These are phyloP conservation scores for Euproctis similis DNA, from an alignment of 2,888 invertebrate genomes.

Conservation along the genomic window DNA sequence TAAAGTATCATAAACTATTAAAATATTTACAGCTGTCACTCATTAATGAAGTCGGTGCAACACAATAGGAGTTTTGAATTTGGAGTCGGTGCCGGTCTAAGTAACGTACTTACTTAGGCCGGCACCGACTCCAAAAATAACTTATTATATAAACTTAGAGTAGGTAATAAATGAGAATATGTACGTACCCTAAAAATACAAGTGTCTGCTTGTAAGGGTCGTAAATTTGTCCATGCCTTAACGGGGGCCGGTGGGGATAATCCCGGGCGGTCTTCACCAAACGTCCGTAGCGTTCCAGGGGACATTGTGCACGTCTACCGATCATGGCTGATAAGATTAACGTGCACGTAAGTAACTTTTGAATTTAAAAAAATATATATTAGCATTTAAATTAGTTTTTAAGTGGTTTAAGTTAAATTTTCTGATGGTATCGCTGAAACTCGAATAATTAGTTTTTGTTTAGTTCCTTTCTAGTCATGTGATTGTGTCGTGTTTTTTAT, in stretches of 20 bases:
- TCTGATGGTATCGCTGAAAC: background rate
- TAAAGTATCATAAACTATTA: too few relatives aligned
- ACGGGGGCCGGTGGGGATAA: conserved; percentile 51
- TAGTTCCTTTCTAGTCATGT: too few relatives aligned
- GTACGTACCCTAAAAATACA: conserved; percentile 58
- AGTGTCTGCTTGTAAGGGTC: conserved; percentile 66
- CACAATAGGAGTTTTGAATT: too few relatives aligned
- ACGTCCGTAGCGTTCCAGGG: conserved; percentile 55
- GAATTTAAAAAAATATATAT: conserved; percentile 1
- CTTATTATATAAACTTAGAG: too few relatives aligned
- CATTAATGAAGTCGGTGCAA: too few relatives aligned
- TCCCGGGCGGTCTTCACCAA: conserved; percentile 51
- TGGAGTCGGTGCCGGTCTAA: too few relatives aligned
- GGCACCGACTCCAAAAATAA: too few relatives aligned
- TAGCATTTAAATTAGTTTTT: background rate
- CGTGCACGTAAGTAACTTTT: background rate
- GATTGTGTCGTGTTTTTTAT: too few relatives aligned
- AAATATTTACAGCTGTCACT: too few relatives aligned
- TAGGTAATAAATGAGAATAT: background rate
- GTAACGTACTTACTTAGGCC: too few relatives aligned
- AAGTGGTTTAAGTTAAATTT: background rate
- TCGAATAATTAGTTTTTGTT: too few relatives aligned
- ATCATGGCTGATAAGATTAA: conserved; percentile 40
- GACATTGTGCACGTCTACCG: conserved; percentile 52
- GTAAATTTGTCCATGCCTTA: conserved; percentile 53